phyloP scores from a whole-genome alignment of 2,797 vertebrate genomes.

The Erithacus rubecula region DNA sequence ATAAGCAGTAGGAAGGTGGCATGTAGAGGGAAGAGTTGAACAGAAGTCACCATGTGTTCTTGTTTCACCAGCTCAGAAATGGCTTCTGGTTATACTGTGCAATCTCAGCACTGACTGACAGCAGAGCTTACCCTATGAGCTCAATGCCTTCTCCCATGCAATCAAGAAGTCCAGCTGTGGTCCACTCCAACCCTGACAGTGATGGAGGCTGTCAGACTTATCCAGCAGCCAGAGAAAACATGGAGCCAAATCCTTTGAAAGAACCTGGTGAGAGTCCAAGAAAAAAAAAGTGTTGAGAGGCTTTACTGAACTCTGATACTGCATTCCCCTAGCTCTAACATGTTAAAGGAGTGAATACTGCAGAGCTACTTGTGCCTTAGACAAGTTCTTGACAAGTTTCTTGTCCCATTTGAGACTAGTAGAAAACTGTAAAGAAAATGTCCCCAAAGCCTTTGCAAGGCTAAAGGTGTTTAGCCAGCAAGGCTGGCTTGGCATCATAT shows the following conservation, averaged over 20 bases:
- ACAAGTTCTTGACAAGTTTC: background rate
- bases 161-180: background rate
- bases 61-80: background rate
- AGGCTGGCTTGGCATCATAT: background rate
- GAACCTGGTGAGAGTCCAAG: background rate
- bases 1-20: background rate
- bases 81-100: background rate
- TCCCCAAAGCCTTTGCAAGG: background rate
- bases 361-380: background rate
- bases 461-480: background rate
- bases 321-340: background rate
- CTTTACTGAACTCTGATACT: background rate
- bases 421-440: background rate
- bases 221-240: background rate
- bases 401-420: background rate
- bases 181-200: background rate
- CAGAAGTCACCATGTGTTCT: background rate
- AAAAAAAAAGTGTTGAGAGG: background rate
- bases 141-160: background rate
- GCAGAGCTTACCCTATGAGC: background rate
- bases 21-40: background rate
- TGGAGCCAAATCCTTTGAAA: background rate
- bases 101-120: background rate
- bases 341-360: background rate
- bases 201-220: background rate